These are phyloP conservation scores for Phoenoteleia sp. DNA, from an alignment of 2,888 invertebrate genomes.

Conservation along the genomic window DNA sequence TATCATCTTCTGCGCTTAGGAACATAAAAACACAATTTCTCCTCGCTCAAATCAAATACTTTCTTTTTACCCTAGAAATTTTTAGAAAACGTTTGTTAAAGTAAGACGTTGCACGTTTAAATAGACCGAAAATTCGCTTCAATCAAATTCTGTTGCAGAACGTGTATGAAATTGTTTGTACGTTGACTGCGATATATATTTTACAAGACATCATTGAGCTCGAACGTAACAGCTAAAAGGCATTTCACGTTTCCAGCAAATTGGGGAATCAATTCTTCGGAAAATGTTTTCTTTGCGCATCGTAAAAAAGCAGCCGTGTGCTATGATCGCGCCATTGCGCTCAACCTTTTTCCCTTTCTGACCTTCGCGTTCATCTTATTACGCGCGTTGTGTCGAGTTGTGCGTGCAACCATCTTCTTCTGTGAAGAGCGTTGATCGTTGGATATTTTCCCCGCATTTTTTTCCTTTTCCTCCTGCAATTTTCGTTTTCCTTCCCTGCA, in stretches of 20 bases:
- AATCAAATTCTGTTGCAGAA: slow-evolving; percentile 4
- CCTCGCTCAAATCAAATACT: background rate
- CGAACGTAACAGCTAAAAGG: slow-evolving; percentile 37
- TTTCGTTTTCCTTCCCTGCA: slow-evolving; percentile 49
- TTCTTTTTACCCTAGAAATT: background rate
- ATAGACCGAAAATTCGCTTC: slow-evolving; percentile 19
- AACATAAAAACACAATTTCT: slow-evolving; percentile 12
- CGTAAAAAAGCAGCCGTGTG: slow-evolving; percentile 67
- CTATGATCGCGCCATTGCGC: slow-evolving; percentile 67
- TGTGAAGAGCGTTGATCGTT: slow-evolving; percentile 45
- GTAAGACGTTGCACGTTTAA: slow-evolving; percentile 13
- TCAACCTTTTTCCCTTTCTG: slow-evolving; percentile 64
- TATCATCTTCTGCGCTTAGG: background rate
- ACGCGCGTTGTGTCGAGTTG: slow-evolving; percentile 56
- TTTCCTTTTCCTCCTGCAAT: slow-evolving; percentile 23
- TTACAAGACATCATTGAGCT: slow-evolving; percentile 40
- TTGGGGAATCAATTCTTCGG: slow-evolving; percentile 67
- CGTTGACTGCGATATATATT: slow-evolving; percentile 22
- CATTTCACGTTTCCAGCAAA: slow-evolving; percentile 65
- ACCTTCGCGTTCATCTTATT: slow-evolving; percentile 67
- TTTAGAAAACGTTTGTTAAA: slow-evolving; percentile 11
- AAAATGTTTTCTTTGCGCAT: slow-evolving; percentile 68
- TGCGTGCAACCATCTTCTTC: slow-evolving; percentile 63
- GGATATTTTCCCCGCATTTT: slow-evolving; percentile 14
- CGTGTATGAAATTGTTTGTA: slow-evolving; percentile 23